A percentile compares a stretch with the other conserved stretches of the same genome.
Evolutionary conservation across 1,140 invertebrate species (phyloP).

Genomic region (Penaeus indicus): DNA sequence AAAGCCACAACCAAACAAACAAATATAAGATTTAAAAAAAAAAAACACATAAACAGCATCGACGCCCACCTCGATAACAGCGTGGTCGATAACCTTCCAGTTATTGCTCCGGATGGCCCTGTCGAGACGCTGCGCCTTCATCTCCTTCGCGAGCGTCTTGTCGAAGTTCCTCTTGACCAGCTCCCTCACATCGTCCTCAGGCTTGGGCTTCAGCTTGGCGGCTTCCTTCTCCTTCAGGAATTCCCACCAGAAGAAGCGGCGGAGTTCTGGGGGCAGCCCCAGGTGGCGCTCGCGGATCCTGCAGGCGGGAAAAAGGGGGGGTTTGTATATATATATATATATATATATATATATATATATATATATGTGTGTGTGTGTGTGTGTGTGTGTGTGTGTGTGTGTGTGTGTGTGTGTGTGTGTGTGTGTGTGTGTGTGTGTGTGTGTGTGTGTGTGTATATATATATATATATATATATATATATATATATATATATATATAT

Average conservation of each 20-base stretch:
- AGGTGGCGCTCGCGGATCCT: conserved; percentile 44
- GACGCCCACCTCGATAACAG: conserved; percentile 65
- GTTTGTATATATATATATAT: too few relatives aligned
- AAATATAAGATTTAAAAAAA: too few relatives aligned
- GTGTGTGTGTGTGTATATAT: background rate
- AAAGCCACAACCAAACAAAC: too few relatives aligned
- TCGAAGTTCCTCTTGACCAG: conserved; percentile 50
- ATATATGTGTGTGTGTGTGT: too few relatives aligned
- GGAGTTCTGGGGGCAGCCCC: conserved; percentile 16
- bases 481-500: conserved; percentile 2
- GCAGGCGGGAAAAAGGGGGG: background rate
- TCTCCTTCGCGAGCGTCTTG: conserved; percentile 57
- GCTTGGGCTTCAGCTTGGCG: conserved; percentile 11
- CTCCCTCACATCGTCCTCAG: background rate
- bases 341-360: too few relatives aligned
- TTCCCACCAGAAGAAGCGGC: conserved; percentile 49
- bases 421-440: background rate
- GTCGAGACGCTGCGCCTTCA: conserved; percentile 62
- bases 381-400: background rate
- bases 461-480: background rate
- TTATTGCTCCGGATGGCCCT: conserved; percentile 58
- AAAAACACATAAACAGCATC: background rate
- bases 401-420: background rate
- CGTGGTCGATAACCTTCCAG: conserved; percentile 61
- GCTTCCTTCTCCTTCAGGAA: conserved; percentile 32